Evolutionary conservation across 2,888 invertebrate genomes (phyloP).

Genomic region (Abrostola triplasia): DNA sequence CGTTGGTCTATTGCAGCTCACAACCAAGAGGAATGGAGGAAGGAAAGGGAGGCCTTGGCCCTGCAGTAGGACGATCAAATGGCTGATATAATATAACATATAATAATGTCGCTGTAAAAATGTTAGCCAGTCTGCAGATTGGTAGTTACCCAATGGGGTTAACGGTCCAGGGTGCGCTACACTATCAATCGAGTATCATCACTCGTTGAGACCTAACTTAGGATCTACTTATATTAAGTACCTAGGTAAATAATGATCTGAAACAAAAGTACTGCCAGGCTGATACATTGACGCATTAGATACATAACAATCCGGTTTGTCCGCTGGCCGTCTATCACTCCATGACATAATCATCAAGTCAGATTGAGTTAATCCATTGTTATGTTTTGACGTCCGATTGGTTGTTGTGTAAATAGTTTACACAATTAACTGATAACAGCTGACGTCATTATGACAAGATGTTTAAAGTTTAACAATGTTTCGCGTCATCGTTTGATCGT

Average conservation of each 20-base stretch:
- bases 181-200: too few species aligned
- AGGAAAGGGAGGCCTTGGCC: too few species aligned
- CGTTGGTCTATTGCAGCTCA: too few species aligned
- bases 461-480: background rate
- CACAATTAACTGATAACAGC: constrained; percentile 18
- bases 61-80: too few species aligned
- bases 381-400: constrained; percentile 15
- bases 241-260: background rate
- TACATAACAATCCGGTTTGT: constrained; percentile 10
- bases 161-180: too few species aligned
- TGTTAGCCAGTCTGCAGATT: too few species aligned
- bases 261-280: background rate
- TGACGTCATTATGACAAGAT: background rate
- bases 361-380: constrained; percentile 38
- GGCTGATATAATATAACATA: too few species aligned
- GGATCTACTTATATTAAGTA: too few species aligned
- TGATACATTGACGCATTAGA: constrained; percentile 2
- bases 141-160: too few species aligned
- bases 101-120: too few species aligned
- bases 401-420: constrained; percentile 38
- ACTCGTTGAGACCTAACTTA: too few species aligned
- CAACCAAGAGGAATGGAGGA: too few species aligned
- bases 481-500: background rate
- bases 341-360: constrained; percentile 41
- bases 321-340: constrained; percentile 6